These are phyloP conservation scores for Eulemur macaco DNA, from an alignment of 2,113 vertebrate genomes.

Conservation along the genomic window DNA sequence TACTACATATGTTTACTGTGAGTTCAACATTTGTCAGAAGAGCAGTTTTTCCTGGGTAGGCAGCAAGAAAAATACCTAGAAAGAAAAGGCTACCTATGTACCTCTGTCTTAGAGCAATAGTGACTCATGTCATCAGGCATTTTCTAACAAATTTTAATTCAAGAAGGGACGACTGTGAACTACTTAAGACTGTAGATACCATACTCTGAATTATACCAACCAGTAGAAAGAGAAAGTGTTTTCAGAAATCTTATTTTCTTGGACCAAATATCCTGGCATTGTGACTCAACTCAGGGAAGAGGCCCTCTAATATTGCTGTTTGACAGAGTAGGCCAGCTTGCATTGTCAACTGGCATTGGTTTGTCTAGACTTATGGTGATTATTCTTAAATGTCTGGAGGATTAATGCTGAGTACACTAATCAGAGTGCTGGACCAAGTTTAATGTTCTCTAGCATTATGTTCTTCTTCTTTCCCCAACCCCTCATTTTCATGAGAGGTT, in stretches of 20 bases:
- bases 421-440: rapidly evolving
- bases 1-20: not conserved
- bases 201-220: not conserved
- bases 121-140: not conserved
- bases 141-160: not conserved
- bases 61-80: not conserved
- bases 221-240: not conserved
- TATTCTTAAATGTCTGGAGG: not conserved
- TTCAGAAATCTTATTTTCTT: not conserved
- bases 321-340: not conserved
- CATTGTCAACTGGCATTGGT: not conserved
- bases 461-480: not conserved
- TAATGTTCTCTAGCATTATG: not conserved
- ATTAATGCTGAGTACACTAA: not conserved
- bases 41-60: not conserved
- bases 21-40: not conserved
- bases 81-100: not conserved
- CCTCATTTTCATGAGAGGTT: not conserved
- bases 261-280: not conserved
- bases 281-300: not conserved
- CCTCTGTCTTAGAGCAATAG: not conserved
- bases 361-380: not conserved
- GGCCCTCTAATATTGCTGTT: not conserved
- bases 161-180: not conserved
- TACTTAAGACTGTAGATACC: not conserved